Evolutionary conservation across 2,797 vertebrate species (phyloP).

Genomic region (Eidolon dupreanum): DNA sequence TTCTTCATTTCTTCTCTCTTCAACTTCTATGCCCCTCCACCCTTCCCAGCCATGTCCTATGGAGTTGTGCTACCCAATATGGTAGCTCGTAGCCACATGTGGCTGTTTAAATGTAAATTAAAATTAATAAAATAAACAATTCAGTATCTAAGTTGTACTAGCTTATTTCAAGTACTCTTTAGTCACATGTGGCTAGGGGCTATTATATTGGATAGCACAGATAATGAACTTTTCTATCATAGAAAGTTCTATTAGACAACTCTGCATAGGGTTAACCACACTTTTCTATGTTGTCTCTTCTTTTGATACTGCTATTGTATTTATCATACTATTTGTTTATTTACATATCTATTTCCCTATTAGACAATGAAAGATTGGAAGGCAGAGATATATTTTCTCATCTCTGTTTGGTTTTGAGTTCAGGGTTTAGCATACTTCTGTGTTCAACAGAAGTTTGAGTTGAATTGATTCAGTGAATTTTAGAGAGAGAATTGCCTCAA

Average conservation of each 20-base stretch:
- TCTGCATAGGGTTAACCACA: neutral
- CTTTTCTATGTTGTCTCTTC: neutral
- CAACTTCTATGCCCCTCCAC: neutral
- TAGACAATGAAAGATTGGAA: neutral
- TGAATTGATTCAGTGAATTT: neutral
- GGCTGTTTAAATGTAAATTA: neutral
- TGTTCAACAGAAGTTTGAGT: neutral
- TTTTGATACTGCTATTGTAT: neutral
- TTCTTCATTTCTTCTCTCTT: neutral
- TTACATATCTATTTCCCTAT: neutral
- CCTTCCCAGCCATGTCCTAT: neutral
- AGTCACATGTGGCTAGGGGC: neutral
- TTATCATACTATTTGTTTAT: constrained; percentile 10
- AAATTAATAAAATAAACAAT: neutral
- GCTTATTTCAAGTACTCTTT: neutral
- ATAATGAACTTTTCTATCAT: neutral
- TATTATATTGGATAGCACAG: neutral
- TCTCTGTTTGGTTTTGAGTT: constrained; percentile 15
- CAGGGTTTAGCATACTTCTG: neutral
- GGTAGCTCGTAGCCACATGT: neutral
- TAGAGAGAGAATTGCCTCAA: neutral
- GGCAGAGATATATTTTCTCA: neutral
- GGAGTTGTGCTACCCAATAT: neutral
- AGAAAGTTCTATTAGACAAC: neutral
- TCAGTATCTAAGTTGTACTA: neutral